phyloP scores from a whole-genome alignment of 2,888 invertebrate genomes.

The Cacoxenus indagator region DNA sequence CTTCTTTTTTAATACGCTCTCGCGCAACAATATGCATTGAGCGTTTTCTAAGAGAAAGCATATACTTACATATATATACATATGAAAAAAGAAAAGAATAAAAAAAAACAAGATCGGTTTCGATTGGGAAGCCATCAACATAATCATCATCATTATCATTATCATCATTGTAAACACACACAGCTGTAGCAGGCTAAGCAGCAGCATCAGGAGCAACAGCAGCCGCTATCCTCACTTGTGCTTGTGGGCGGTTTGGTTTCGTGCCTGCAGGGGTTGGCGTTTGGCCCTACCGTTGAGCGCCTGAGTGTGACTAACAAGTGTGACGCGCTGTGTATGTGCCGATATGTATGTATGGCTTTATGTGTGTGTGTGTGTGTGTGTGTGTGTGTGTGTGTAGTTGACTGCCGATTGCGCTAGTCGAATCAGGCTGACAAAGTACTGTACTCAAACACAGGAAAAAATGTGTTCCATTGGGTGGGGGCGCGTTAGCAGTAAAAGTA shows the following conservation, averaged over 20 bases:
- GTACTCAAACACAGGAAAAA: not conserved
- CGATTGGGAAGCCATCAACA: slow-evolving; percentile 71
- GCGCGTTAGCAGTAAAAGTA: too few relatives aligned
- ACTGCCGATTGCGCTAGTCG: slow-evolving; percentile 25
- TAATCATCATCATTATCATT: slow-evolving; percentile 5
- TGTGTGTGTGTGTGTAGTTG: slow-evolving; percentile 21
- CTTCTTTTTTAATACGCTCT: slow-evolving; percentile 18
- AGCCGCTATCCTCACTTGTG: not conserved
- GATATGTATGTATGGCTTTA: too few relatives aligned
- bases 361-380: slow-evolving; percentile 19
- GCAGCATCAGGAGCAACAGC: not conserved
- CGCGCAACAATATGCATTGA: slow-evolving; percentile 20
- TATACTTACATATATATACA: slow-evolving; percentile 30
- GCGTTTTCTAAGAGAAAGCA: slow-evolving; percentile 18
- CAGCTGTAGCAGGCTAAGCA: not conserved
- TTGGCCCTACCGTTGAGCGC: too few relatives aligned
- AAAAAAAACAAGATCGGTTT: slow-evolving; percentile 66
- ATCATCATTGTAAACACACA: not conserved
- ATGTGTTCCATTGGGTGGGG: not conserved
- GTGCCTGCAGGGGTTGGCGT: slow-evolving; percentile 28
- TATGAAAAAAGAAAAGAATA: slow-evolving; percentile 16
- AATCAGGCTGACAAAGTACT: slow-evolving; percentile 56
- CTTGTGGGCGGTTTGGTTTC: not conserved
- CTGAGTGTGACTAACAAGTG: too few relatives aligned
- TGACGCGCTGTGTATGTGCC: too few relatives aligned